Evolutionary conservation across 2,888 invertebrate species (phyloP).

Genomic region (Sarcophaga subvicina): DNA sequence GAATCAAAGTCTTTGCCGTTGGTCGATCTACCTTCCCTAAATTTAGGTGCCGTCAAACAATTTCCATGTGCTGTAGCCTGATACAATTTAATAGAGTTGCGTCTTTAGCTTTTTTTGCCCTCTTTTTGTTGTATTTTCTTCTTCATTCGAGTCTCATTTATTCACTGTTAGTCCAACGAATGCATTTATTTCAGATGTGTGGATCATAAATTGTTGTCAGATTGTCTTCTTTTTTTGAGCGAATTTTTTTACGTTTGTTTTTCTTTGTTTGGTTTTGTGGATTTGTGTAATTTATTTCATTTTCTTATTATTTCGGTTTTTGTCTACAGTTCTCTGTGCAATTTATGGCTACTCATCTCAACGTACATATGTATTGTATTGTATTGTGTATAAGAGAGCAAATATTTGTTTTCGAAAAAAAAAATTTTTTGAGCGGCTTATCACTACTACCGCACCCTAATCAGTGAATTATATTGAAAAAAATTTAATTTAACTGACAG

Average conservation of each 20-base stretch:
- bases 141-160: constrained; percentile 18
- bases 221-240: constrained; percentile 13
- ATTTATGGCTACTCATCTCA: constrained; percentile 64
- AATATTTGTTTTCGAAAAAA: constrained; percentile 43
- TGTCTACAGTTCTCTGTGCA: constrained; percentile 28
- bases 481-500: constrained; percentile 29
- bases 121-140: constrained; percentile 13
- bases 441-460: constrained; percentile 62
- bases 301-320: constrained; percentile 29
- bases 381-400: constrained; percentile 23
- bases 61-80: background rate
- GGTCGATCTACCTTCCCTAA: too few species aligned
- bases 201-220: constrained; percentile 57
- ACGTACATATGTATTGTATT: background rate
- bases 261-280: constrained; percentile 15
- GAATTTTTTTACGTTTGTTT: background rate
- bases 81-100: constrained; percentile 25
- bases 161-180: constrained; percentile 59
- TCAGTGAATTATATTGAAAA: constrained; percentile 57
- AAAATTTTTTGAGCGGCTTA: constrained; percentile 51
- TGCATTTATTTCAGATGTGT: constrained; percentile 60
- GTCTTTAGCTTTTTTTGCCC: constrained; percentile 30
- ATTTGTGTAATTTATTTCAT: constrained; percentile 47
- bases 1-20: too few species aligned
- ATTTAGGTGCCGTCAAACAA: background rate